phyloP scores from a whole-genome alignment of 1,140 invertebrate genomes.

The Adoxophyes honmai region DNA sequence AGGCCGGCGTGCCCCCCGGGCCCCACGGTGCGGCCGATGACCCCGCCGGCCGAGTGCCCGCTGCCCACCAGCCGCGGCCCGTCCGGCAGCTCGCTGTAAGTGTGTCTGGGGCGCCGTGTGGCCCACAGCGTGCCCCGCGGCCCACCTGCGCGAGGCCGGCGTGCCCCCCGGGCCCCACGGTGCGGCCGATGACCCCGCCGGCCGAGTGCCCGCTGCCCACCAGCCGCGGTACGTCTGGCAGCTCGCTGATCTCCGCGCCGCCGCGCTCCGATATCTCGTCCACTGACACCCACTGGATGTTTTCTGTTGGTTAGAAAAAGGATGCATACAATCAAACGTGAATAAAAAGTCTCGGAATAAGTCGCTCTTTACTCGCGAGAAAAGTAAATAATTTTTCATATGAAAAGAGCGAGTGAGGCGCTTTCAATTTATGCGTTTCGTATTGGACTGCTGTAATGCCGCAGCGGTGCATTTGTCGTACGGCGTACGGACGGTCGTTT shows the following conservation, averaged over 20 bases:
- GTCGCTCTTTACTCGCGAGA: too few species aligned
- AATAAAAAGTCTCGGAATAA: too few species aligned
- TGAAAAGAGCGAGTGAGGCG: too few species aligned
- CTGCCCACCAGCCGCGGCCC: conserved; percentile 94
- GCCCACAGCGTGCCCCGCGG: too few species aligned
- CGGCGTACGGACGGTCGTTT: too few species aligned
- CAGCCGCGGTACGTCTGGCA: conserved; percentile 91
- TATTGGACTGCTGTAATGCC: too few species aligned
- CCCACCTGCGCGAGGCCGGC: conserved; percentile 58
- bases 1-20: conserved; percentile 74
- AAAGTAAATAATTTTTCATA: too few species aligned
- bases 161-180: conserved; percentile 85
- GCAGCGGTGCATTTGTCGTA: too few species aligned
- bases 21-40: conserved; percentile 94
- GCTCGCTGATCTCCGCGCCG: conserved; percentile 85
- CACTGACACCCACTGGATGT: conserved; percentile 96
- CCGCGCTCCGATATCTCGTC: conserved; percentile 91
- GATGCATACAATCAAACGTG: not conserved
- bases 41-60: conserved; percentile 96
- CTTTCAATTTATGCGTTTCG: too few species aligned
- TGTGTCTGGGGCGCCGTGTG: conserved; percentile 85
- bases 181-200: conserved; percentile 95
- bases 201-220: conserved; percentile 97
- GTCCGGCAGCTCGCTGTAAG: conserved; percentile 86
- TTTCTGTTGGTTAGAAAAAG: conserved; percentile 77